Base-by-base conservation (phyloP, 2,888 invertebrate genomes). In the Amaurobius ferox region DNA sequence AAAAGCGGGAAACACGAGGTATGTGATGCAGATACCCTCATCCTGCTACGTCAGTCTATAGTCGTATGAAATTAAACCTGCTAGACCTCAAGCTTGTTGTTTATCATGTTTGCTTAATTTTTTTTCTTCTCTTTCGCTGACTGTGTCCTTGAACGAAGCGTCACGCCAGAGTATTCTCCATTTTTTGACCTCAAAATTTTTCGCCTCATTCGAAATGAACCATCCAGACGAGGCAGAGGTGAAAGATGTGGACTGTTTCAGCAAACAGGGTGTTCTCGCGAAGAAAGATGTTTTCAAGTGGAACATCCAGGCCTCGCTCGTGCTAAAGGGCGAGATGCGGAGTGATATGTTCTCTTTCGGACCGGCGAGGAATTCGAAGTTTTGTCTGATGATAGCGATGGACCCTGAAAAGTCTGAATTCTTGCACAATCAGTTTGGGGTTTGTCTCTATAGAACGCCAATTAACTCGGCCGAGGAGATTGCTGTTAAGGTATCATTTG, bases 261-360 rank as follows among this genome's bases (percentile, higher is more conserved):
- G 6, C 0, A 35, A 32, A n/a, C 29, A 30, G 6, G 83, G 83
- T 9, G 35, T 26, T 7, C 32, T 83, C 0, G 72, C 77, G 6
- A 83, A 77, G 16, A 83, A 83, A 48, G 83, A 83, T 13, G 77
- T 83, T 0, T 76, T 83, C 6, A 48, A 48, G 16, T 83, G 83
- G 83, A 66, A 19, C 6, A n/a, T 83, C 0, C 35, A 71, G 11
- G n/a, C 39, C 6, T 29, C 28, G 0, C 19, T n/a, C 23, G 55
- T 19, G 16, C 28, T 16, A 0, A 44, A 71, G 13, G 35, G 35
- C 5, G 29, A 55, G 9, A 30, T 62, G 1, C 64, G 83, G n/a
- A 83, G 83, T 35, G 83, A 83, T 66, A 66, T 72, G 39, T 83
- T 83, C 66, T 64, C 48, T 1, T 83, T 83, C 39, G 39, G 66